Conservation (phyloP, 2,113 vertebrate genomes). For the Seriola quinqueradiata region DNA sequence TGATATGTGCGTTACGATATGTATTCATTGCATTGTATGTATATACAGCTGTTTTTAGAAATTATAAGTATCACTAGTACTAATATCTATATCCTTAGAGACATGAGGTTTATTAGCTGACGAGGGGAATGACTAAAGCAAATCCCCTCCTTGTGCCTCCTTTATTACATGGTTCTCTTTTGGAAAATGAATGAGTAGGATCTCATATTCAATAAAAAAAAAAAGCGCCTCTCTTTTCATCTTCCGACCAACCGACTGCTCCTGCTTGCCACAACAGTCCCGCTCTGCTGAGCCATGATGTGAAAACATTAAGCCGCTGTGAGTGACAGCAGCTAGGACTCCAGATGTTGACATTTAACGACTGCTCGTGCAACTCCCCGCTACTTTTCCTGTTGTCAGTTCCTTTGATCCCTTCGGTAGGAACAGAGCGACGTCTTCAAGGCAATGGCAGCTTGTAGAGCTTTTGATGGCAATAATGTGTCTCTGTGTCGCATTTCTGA, state of each 20-base stretch:
- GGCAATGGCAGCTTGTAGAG: neutral
- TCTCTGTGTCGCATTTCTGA: neutral
- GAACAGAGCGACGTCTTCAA: neutral
- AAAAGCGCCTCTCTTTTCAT: constrained; percentile 28
- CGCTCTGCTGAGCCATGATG: constrained; percentile 53
- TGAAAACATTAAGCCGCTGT: constrained; percentile 55
- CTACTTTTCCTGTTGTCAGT: constrained; percentile 20
- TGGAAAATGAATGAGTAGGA: constrained; percentile 25
- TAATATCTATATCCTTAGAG: neutral
- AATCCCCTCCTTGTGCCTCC: neutral
- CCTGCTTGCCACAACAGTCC: constrained; percentile 35
- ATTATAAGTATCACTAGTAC: neutral
- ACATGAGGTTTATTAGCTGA: neutral
- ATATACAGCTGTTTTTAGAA: neutral
- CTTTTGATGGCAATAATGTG: neutral
- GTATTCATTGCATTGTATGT: neutral
- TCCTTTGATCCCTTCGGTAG: constrained; percentile 42
- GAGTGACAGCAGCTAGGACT: constrained; percentile 57
- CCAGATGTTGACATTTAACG: constrained; percentile 59
- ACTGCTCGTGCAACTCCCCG: constrained; percentile 28
- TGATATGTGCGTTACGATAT: no score
- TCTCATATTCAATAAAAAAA: constrained; percentile 29
- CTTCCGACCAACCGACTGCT: constrained; percentile 37
- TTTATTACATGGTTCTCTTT: neutral
- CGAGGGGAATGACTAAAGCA: neutral